Percentiles rank a stretch among this genome's conserved stretches.
Evolutionary conservation across 2,113 vertebrate species (phyloP).

Genomic region (Sinocyclocheilus grahami): DNA sequence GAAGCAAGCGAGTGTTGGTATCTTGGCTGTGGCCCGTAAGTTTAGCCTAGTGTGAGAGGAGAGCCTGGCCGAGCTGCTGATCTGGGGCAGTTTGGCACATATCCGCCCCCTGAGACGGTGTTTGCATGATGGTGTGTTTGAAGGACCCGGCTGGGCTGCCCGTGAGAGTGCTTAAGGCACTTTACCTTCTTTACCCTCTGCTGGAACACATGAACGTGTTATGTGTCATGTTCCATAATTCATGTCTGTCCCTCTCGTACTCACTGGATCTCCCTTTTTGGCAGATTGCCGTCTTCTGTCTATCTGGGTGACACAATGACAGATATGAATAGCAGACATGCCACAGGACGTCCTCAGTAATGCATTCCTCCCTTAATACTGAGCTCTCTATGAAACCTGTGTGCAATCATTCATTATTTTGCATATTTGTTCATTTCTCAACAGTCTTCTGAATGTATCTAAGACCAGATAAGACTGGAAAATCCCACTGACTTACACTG

Average conservation of each 20-base stretch:
- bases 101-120: slow-evolving; percentile 57
- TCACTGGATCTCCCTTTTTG: background rate
- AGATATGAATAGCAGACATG: slow-evolving; percentile 28
- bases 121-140: slow-evolving; percentile 55
- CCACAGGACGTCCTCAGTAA: background rate
- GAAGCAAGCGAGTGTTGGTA: slow-evolving; percentile 1
- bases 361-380: background rate
- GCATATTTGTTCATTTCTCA: slow-evolving; percentile 4
- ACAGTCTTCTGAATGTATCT: background rate
- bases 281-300: slow-evolving; percentile 22
- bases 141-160: slow-evolving; percentile 30
- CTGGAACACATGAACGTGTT: slow-evolving; percentile 54
- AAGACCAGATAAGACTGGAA: background rate
- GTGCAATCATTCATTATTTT: slow-evolving; percentile 22
- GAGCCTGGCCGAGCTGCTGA: slow-evolving; percentile 35
- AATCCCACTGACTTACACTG: background rate
- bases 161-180: slow-evolving; percentile 44
- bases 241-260: slow-evolving; percentile 30
- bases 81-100: slow-evolving; percentile 42
- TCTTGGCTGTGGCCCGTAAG: slow-evolving; percentile 27
- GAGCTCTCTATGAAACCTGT: slow-evolving; percentile 13
- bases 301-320: slow-evolving; percentile 8
- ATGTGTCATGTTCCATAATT: slow-evolving; percentile 59
- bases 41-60: slow-evolving; percentile 28
- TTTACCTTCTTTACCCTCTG: slow-evolving; percentile 56